phyloP scores from a whole-genome alignment of 2,113 vertebrate species.

The Delphinapterus leucas region DNA sequence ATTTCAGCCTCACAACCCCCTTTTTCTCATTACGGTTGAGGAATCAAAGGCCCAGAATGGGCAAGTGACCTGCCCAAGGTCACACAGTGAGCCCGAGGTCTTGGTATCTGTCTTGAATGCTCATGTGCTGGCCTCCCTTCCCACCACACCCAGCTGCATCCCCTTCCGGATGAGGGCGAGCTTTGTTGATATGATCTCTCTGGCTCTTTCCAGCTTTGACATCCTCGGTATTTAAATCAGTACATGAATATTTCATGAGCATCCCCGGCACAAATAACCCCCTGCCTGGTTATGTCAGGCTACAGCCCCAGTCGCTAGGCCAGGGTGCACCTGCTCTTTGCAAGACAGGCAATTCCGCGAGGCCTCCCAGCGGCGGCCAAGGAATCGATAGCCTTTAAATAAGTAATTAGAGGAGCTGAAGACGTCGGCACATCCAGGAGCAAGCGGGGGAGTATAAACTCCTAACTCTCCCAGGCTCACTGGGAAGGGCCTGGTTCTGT shows the following conservation, averaged over 20 bases:
- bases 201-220: constrained; percentile 54
- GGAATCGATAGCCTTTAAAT: constrained; percentile 84
- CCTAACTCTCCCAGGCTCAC: constrained; percentile 25
- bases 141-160: neutral
- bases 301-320: constrained; percentile 62
- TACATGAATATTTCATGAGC: constrained; percentile 80
- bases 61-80: neutral
- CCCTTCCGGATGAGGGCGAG: neutral
- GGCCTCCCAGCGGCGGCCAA: constrained; percentile 72
- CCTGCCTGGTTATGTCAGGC: constrained; percentile 75
- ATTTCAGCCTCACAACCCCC: neutral
- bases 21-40: neutral
- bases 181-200: constrained; percentile 18
- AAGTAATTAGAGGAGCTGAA: constrained; percentile 81
- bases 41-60: neutral
- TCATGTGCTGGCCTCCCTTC: neutral
- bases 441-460: constrained; percentile 64
- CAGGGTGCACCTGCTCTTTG: constrained; percentile 62
- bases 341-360: constrained; percentile 60
- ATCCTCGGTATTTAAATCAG: constrained; percentile 78
- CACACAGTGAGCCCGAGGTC: neutral
- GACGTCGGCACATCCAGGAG: constrained; percentile 70
- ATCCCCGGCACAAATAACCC: constrained; percentile 75
- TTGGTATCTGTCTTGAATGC: neutral
- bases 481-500: constrained; percentile 19